Conservation (phyloP, 2,797 vertebrate genomes). For the Poeciliopsis turneri region DNA sequence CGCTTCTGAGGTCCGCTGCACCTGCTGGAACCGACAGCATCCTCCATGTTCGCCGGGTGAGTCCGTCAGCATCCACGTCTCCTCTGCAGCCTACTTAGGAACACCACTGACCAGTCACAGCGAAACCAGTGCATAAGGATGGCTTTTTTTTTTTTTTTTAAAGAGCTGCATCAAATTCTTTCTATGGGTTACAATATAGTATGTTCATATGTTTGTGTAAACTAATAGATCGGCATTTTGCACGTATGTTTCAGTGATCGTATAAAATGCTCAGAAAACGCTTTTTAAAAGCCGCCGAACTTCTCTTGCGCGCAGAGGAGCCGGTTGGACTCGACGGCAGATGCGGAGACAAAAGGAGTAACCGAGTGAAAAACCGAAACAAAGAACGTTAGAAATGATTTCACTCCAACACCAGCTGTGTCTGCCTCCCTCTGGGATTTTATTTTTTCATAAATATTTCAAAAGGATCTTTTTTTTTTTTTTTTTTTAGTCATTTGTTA, state of each 20-base stretch:
- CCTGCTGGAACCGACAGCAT: constrained; percentile 54
- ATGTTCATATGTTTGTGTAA: neutral
- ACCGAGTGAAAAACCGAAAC: constrained; percentile 76
- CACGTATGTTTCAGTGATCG: neutral
- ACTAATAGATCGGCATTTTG: neutral
- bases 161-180: constrained; percentile 11
- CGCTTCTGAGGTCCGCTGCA: constrained; percentile 51
- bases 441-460: neutral
- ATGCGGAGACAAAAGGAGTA: constrained; percentile 83
- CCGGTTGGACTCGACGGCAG: constrained; percentile 70
- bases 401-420: constrained; percentile 42
- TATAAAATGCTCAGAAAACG: constrained; percentile 8
- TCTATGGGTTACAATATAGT: neutral
- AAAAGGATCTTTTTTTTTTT: neutral
- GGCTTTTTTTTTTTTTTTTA: neutral
- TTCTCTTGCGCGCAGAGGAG: constrained; percentile 47
- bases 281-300: constrained; percentile 26
- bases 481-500: neutral
- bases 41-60: constrained; percentile 66
- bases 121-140: neutral
- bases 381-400: constrained; percentile 73
- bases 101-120: neutral
- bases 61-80: constrained; percentile 32
- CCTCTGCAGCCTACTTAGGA: neutral
- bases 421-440: constrained; percentile 12